phyloP scores from a whole-genome alignment of 1,140 invertebrate genomes.

The Trichomalopsis sarcophagae region DNA sequence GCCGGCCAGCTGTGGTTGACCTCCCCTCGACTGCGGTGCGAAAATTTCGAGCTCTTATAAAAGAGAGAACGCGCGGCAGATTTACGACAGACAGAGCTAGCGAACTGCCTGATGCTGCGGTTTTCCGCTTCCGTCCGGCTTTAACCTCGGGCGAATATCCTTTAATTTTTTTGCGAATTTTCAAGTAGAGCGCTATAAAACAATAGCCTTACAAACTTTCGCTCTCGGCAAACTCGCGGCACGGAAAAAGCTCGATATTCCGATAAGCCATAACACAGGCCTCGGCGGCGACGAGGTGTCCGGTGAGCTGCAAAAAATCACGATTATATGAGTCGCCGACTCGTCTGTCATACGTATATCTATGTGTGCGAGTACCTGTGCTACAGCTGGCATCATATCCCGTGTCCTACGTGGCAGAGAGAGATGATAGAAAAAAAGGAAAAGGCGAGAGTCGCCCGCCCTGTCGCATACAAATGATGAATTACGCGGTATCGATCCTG shows the following conservation, averaged over 20 bases:
- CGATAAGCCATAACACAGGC: not conserved
- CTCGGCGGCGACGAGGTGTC: conserved; percentile 6
- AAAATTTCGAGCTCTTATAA: not conserved
- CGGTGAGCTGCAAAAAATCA: conserved; percentile 39
- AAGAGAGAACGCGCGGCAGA: not conserved
- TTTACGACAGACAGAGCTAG: conserved; percentile 7
- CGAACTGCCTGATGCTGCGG: not conserved
- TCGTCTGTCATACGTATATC: not conserved
- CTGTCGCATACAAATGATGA: conserved; percentile 74
- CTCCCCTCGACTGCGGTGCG: not conserved
- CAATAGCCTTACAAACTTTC: not conserved
- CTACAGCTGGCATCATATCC: not conserved
- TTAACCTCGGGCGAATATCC: not conserved
- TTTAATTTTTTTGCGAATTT: not conserved
- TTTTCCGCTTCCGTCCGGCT: not conserved
- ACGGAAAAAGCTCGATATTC: not conserved
- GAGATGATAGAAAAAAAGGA: conserved; percentile 21
- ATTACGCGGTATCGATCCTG: conserved; percentile 72
- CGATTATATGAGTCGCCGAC: conserved; percentile 37
- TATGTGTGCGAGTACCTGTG: not conserved
- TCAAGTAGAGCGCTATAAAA: not conserved
- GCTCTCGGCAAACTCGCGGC: not conserved
- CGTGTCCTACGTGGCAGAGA: conserved; percentile 11
- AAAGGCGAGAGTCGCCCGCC: conserved; percentile 56
- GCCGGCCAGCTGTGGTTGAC: conserved; percentile 5